phyloP scores from a whole-genome alignment of 1,140 invertebrate species.

The Bacillus rossius region DNA sequence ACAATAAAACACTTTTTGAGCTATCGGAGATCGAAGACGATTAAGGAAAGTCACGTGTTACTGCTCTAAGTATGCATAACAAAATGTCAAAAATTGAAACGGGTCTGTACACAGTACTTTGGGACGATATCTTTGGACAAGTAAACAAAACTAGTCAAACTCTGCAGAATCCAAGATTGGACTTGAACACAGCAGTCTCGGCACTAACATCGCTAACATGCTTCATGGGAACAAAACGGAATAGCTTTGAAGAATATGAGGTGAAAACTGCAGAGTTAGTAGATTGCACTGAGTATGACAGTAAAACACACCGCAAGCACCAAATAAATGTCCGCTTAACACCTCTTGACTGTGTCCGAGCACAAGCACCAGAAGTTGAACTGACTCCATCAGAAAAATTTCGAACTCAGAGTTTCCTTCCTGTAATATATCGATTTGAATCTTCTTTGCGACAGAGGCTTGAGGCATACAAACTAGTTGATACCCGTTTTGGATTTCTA shows the following conservation, averaged over 20 bases:
- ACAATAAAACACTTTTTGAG: conserved; percentile 9
- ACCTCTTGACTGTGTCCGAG: conserved; percentile 13
- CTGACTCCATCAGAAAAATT: conserved; percentile 17
- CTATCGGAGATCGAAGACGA: conserved; percentile 15
- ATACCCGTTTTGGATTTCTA: too few relatives aligned
- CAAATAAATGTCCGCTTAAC: conserved; percentile 20
- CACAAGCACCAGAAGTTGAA: conserved; percentile 10
- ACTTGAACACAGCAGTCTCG: conserved; percentile 20
- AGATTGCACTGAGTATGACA: not conserved
- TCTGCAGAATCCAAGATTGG: conserved; percentile 18
- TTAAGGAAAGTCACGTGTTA: not conserved
- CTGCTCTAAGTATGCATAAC: conserved; percentile 12
- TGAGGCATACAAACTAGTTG: conserved; percentile 4
- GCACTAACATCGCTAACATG: conserved; percentile 20
- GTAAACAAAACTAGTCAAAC: conserved; percentile 19
- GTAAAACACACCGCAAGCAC: conserved; percentile 1
- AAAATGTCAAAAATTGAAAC: conserved; percentile 22
- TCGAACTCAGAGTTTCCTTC: conserved; percentile 14
- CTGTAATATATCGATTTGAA: conserved; percentile 8
- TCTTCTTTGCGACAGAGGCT: not conserved
- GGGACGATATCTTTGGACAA: conserved; percentile 19
- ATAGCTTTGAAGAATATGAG: conserved; percentile 21
- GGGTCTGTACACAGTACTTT: conserved; percentile 18
- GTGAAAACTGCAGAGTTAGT: conserved; percentile 11
- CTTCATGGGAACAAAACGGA: conserved; percentile 17